Base-by-base conservation (phyloP, 2,113 vertebrate species). In the Anoplopoma fimbria region DNA sequence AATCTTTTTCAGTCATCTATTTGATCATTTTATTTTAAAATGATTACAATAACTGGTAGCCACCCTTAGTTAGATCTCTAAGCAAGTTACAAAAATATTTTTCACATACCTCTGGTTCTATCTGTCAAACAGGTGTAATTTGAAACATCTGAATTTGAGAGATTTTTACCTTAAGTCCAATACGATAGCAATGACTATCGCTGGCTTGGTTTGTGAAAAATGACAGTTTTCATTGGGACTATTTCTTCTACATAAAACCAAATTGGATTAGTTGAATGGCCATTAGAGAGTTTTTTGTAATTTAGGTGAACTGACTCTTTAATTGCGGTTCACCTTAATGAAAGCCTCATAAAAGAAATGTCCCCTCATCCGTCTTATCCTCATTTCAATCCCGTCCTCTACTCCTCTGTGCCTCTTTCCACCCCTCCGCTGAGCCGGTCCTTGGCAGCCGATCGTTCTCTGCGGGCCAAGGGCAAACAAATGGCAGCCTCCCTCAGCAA, bases 401-500 rank as follows among this genome's bases (percentile, higher is more conserved):
- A 33, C 49, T 81, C 40, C 68, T 77, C 82, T 57, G 61, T 36
- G 49, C 47, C 55, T 72, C 70, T 69, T 61, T 64, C 63, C 53
- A 57, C 74, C 58, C 45, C 62, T 82, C n/a, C 1, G 55, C 77
- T 83, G 88, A 88, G 84, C 67, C 33, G 49, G 74, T 87, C 65
- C 69, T 91, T 93, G 89, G 92, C 90, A 92, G 82, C 49, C 15
- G 60, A 61, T 67, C 21, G 29, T 88, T 79, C 69, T 83, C 68
- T 85, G 49, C 31, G 65, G 88, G 87, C 90, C 91, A 92, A 88
- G 78, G 77, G 87, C 71, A 88, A 85, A 89, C 91, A 91, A 92
- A 92, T 90, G 90, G 88, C 91, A 79, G 83, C 73, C 81, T 89
- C 83, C 63, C 69, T 80, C 72, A 33, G 58, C 79, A 81, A 89